Percentiles rank a stretch among this genome's conserved stretches.
These are phyloP conservation scores for Synergus gifuensis DNA, from an alignment of 2,888 invertebrate genomes.

Conservation along the genomic window DNA sequence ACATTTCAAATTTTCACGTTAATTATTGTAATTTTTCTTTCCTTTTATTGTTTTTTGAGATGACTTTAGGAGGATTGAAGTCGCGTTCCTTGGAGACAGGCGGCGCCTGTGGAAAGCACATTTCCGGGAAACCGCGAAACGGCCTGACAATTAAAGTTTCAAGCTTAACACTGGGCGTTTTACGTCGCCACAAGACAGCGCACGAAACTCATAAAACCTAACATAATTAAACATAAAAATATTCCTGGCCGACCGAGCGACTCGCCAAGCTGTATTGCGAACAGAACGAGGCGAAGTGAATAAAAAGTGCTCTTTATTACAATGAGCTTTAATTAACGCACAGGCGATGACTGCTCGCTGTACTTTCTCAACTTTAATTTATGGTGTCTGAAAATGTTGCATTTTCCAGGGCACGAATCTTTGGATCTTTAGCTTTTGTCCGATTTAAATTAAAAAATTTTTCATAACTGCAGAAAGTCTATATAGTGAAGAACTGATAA, in stretches of 20 bases:
- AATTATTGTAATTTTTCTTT: neutral
- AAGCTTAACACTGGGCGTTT: constrained; percentile 51
- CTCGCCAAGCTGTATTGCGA: constrained; percentile 46
- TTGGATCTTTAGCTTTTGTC: neutral
- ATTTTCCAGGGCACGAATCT: constrained; percentile 39
- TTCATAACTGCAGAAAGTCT: neutral
- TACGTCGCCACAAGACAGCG: constrained; percentile 55
- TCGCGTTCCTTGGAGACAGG: constrained; percentile 6
- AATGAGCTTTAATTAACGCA: constrained; percentile 74
- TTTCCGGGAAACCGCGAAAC: constrained; percentile 56
- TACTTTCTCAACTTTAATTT: constrained; percentile 72
- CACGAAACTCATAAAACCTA: constrained; percentile 65
- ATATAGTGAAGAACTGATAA: neutral
- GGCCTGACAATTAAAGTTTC: constrained; percentile 67
- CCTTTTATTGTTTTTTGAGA: neutral
- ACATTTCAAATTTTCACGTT: neutral
- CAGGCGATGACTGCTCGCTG: constrained; percentile 66
- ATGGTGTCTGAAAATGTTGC: constrained; percentile 65
- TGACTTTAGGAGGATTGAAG: neutral
- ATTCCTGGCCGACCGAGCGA: constrained; percentile 44
- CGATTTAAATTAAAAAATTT: constrained; percentile 43
- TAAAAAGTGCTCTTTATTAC: constrained; percentile 73
- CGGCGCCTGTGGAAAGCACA: constrained; percentile 21
- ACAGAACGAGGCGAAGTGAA: constrained; percentile 66
- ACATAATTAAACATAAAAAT: constrained; percentile 73